phyloP scores from a whole-genome alignment of 2,888 invertebrate genomes.

The Aphodius granarius region DNA sequence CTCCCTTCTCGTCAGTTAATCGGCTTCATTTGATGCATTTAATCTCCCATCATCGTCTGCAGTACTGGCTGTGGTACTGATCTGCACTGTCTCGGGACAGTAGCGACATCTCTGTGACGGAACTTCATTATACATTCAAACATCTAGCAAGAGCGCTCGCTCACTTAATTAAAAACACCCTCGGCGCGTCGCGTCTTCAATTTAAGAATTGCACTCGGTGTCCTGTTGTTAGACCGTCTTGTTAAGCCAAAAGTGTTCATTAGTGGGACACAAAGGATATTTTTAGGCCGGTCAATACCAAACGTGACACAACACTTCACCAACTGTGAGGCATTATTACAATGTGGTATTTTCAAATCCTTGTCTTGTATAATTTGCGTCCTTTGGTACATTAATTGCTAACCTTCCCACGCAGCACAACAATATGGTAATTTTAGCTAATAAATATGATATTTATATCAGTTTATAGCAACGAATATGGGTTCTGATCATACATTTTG shows the following conservation, averaged over 20 bases:
- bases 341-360: not conserved
- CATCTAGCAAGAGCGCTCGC: constrained; percentile 31
- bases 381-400: too few relatives aligned
- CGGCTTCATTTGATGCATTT: constrained; percentile 40
- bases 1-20: constrained; percentile 34
- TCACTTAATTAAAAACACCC: constrained; percentile 36
- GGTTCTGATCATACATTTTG: too few relatives aligned
- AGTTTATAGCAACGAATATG: too few relatives aligned
- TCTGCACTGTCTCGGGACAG: constrained; percentile 31
- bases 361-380: too few relatives aligned
- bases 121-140: constrained; percentile 40
- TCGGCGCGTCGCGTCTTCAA: constrained; percentile 6
- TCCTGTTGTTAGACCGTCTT: constrained; percentile 8
- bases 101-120: constrained; percentile 26
- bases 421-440: too few relatives aligned
- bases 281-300: constrained; percentile 4
- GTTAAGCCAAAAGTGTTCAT: constrained; percentile 10
- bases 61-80: not conserved
- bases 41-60: constrained; percentile 14
- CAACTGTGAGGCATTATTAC: not conserved
- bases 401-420: too few relatives aligned
- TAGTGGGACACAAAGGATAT: not conserved
- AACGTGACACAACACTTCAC: not conserved
- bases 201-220: constrained; percentile 12
- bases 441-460: too few relatives aligned